These are phyloP conservation scores for Brachypteracias leptosomus DNA, from an alignment of 2,113 vertebrate genomes.

Conservation along the genomic window DNA sequence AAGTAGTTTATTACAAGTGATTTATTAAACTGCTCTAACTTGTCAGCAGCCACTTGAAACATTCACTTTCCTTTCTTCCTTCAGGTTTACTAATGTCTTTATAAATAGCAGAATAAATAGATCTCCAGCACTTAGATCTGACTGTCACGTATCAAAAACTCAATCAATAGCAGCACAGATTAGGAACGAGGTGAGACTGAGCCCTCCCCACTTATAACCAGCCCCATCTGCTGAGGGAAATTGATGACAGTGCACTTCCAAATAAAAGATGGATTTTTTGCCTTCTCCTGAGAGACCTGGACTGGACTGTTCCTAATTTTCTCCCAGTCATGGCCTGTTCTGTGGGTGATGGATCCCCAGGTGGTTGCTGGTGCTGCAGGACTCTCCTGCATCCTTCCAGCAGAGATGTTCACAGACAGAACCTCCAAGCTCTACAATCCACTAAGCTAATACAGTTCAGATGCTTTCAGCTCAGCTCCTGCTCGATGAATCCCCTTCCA, in stretches of 20 bases:
- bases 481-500: neutral
- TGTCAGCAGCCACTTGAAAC: constrained; percentile 65
- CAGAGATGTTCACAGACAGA: neutral
- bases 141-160: neutral
- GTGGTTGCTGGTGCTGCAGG: neutral
- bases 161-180: neutral
- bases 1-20: constrained; percentile 58
- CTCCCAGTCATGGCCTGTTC: neutral
- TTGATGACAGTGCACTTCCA: neutral
- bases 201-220: neutral
- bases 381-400: neutral
- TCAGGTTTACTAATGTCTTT: constrained; percentile 45
- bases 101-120: constrained; percentile 47
- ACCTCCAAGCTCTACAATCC: neutral
- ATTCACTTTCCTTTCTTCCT: neutral
- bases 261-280: neutral
- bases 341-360: neutral
- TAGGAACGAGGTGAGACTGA: neutral
- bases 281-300: neutral
- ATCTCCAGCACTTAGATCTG: neutral
- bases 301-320: neutral
- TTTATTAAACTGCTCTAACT: constrained; percentile 64
- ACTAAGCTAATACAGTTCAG: neutral
- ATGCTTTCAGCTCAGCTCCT: constrained; percentile 7
- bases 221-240: neutral